These are phyloP conservation scores for Taenioides sp. DNA, from an alignment of 2,797 vertebrate genomes.

Conservation along the genomic window DNA sequence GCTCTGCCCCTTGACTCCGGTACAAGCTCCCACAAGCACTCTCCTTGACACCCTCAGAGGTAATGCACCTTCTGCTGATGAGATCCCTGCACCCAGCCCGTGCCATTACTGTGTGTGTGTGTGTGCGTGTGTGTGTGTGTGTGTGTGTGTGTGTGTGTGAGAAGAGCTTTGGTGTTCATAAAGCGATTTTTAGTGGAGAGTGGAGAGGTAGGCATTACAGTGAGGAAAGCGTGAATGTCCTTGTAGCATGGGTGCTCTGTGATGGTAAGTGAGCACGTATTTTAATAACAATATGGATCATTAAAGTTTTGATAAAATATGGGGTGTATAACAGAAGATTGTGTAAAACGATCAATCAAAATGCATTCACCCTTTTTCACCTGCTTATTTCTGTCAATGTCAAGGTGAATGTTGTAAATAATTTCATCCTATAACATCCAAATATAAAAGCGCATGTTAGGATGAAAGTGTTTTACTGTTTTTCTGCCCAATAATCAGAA, in stretches of 20 bases:
- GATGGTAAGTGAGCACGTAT: conserved; percentile 30
- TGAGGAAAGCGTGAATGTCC: conserved; percentile 48
- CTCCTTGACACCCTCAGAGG: conserved; percentile 66
- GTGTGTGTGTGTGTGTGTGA: conserved; percentile 38
- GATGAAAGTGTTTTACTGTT: too few relatives aligned
- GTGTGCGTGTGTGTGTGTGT: too few relatives aligned
- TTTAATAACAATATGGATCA: conserved; percentile 45
- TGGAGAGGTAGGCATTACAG: conserved; percentile 43
- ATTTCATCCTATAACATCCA: too few relatives aligned
- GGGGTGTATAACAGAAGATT: background rate
- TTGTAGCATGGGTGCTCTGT: conserved; percentile 51
- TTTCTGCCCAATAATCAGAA: too few relatives aligned
- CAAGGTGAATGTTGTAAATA: background rate
- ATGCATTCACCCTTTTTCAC: background rate
- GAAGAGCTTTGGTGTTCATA: conserved; percentile 56
- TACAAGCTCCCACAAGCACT: conserved; percentile 50
- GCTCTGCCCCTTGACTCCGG: conserved; percentile 62
- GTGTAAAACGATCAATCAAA: conserved; percentile 14
- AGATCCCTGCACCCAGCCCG: conserved; percentile 59
- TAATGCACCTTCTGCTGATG: conserved; percentile 61
- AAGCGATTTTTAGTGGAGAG: conserved; percentile 61
- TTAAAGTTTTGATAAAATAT: conserved; percentile 47
- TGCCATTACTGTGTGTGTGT: conserved; percentile 69
- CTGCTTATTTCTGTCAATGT: background rate
- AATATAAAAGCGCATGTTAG: too few relatives aligned